Evolutionary conservation across 2,113 vertebrate genomes (phyloP).

Genomic region (Corythornis madagascariensis): DNA sequence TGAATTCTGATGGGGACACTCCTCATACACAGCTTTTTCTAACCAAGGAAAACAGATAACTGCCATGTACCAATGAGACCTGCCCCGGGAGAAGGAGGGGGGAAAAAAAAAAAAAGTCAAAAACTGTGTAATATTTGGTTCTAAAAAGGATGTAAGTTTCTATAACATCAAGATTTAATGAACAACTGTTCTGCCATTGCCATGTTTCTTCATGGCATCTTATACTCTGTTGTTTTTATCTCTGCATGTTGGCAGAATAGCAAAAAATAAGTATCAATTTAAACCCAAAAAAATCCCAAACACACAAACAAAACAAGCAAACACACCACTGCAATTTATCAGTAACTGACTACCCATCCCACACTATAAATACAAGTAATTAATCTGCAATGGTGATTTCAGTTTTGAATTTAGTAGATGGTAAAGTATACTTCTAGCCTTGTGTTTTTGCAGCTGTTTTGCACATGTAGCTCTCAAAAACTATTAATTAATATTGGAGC

Average conservation of each 20-base stretch:
- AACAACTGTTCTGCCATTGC: background rate
- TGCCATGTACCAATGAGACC: constrained; percentile 96
- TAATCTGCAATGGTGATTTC: background rate
- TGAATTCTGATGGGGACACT: constrained; percentile 39
- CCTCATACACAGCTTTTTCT: constrained; percentile 78
- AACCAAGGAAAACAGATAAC: constrained; percentile 95
- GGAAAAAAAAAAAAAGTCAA: accelerated
- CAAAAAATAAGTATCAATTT: background rate
- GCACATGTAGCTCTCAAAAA: background rate
- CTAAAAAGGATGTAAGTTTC: background rate
- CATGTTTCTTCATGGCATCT: background rate
- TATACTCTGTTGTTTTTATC: background rate
- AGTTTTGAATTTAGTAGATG: background rate
- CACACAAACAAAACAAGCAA: background rate
- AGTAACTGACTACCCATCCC: background rate
- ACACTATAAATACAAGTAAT: background rate
- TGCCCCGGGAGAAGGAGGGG: constrained; percentile 24
- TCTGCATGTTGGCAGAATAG: background rate
- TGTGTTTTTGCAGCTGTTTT: background rate
- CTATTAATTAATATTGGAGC: background rate
- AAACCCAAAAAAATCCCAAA: too few relatives aligned
- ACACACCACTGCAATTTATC: background rate
- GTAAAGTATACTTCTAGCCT: background rate
- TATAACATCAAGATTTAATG: background rate
- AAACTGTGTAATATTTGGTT: background rate